Percentiles rank a stretch among this genome's conserved stretches.
Conservation (phyloP, 2,113 vertebrate genomes). For the Xiphorhynchus elegans region DNA sequence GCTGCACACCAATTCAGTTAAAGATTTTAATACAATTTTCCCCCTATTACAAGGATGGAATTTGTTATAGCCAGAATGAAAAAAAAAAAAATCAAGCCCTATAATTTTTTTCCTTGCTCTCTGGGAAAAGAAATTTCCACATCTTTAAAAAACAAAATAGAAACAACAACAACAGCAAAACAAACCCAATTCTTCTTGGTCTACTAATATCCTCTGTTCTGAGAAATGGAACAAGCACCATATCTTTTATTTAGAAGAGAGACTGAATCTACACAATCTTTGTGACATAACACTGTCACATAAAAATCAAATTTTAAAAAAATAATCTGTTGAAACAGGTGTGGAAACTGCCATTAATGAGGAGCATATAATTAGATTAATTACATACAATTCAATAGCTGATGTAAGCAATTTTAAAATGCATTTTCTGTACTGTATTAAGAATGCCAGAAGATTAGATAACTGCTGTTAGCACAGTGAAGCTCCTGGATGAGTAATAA, state of each 20-base stretch:
- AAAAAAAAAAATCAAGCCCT: no score
- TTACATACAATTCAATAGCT: neutral
- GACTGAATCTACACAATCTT: neutral
- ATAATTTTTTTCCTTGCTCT: no score
- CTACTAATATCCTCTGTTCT: neutral
- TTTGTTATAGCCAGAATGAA: neutral
- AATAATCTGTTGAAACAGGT: neutral
- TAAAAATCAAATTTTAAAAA: neutral
- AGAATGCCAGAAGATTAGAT: neutral
- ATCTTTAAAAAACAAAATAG: no score
- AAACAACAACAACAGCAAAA: no score
- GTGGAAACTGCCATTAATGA: neutral
- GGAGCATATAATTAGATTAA: neutral
- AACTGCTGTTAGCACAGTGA: neutral
- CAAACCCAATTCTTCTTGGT: neutral
- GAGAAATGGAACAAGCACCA: neutral
- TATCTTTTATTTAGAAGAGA: neutral
- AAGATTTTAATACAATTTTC: neutral
- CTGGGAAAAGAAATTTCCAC: no score
- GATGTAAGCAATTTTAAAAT: neutral
- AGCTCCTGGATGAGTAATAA: neutral
- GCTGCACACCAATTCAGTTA: neutral
- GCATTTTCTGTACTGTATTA: neutral
- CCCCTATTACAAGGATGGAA: neutral
- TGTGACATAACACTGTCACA: neutral